Evolutionary conservation across 2,888 invertebrate species (phyloP), one percentile per base, ranked within the genome.

Genomic region (Pachymerium ferrugineum): DNA sequence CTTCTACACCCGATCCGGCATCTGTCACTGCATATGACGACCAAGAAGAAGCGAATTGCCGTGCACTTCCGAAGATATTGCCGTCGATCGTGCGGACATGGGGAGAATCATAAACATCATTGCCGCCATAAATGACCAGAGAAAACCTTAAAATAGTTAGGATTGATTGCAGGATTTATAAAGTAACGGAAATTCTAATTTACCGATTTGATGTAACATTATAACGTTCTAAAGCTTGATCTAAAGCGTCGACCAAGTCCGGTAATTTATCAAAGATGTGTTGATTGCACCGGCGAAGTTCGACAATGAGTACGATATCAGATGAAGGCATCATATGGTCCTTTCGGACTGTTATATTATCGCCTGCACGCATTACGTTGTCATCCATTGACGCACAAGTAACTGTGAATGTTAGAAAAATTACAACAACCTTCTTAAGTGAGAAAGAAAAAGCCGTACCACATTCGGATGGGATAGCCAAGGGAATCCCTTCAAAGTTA

Each of bases 271-370:
- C 85, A 38, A 86, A 85, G 0, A 92, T 81, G 77, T 90, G 88
- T 76, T 85, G 85, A 83, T 95, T 96, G 82, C 96, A 96, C 4
- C 86, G 84, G 78, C 91, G 90, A 1, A 94, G 93, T 80, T 97
- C 95, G 0, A 96, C 86, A 73, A 97, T 88, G 82, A 97, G 92
- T 73, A 96, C 92, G 0, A 95, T 86, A 83, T 97, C 97, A 1
- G 90, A 89, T 3, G 91, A 90, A 76, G 71, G 78, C 78, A n/a
- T 14, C 1, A 47, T 1, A 1, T 47, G 30, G 6, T 30, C 19
- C 6, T 47, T 31, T 38, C 5, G 76, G 74, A 92, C 82, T 73
- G 87, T 86, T 72, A 88, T 85, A 81, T 91, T 90, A 8, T 89
- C 87, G 1, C 93, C 92, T 81, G 94, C 94, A 14, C 88, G 86